Percentiles rank a stretch among this genome's conserved stretches.
phyloP scores from a whole-genome alignment of 2,113 vertebrate species.

The Calonectris borealis region DNA sequence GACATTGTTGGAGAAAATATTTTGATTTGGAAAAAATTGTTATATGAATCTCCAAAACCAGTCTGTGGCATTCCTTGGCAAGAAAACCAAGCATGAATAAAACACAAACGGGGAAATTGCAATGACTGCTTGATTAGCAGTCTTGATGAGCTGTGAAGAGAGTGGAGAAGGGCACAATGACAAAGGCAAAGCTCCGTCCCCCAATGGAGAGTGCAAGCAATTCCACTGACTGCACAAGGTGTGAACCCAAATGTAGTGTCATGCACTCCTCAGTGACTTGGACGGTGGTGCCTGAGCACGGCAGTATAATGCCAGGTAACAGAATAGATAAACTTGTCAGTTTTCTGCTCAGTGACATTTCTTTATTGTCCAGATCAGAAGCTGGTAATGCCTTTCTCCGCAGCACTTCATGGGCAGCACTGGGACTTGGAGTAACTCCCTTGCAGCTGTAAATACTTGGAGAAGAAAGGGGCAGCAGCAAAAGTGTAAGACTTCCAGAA shows the following conservation, averaged over 20 bases:
- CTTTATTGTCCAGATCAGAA: not conserved
- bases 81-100: not conserved
- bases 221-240: too few species aligned
- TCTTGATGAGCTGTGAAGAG: not conserved
- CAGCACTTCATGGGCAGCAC: not conserved
- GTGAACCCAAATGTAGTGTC: not conserved
- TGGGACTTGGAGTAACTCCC: not conserved
- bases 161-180: not conserved
- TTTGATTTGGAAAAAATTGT: not conserved
- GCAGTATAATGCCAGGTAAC: not conserved
- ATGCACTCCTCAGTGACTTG: not conserved
- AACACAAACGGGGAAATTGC: not conserved
- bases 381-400: not conserved
- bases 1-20: not conserved
- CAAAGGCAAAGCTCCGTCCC: not conserved
- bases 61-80: not conserved
- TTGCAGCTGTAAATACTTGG: not conserved
- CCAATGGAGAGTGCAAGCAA: not conserved
- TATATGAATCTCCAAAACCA: not conserved
- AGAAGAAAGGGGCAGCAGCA: not conserved
- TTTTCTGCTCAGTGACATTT: not conserved
- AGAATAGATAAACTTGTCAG: not conserved
- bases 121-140: not conserved
- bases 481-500: not conserved
- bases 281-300: not conserved